Evolutionary conservation across 2,113 vertebrate genomes (phyloP).

Genomic region (Gobiocypris rarus): DNA sequence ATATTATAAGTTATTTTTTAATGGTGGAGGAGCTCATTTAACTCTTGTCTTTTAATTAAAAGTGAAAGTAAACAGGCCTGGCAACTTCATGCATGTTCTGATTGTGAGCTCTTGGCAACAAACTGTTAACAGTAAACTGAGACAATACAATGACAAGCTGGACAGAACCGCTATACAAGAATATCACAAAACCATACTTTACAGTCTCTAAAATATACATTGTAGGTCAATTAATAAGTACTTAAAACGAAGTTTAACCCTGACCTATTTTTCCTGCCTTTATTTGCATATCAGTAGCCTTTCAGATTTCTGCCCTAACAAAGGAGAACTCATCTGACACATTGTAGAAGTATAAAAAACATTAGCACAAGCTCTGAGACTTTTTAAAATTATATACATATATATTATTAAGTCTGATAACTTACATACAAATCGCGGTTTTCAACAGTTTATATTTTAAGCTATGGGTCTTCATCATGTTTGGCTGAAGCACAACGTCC

Average conservation of each 20-base stretch:
- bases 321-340: background rate
- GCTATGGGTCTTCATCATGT: constrained; percentile 45
- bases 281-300: constrained; percentile 15
- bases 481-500: constrained; percentile 62
- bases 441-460: constrained; percentile 26
- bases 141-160: constrained; percentile 16
- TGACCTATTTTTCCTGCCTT: background rate
- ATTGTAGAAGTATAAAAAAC: background rate
- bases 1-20: too few relatives aligned
- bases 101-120: background rate
- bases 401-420: background rate
- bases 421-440: constrained; percentile 25
- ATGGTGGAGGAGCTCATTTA: background rate
- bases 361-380: background rate
- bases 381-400: background rate
- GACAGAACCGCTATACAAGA: background rate
- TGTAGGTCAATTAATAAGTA: background rate
- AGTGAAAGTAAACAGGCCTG: constrained; percentile 4
- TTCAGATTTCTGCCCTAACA: constrained; percentile 19
- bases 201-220: background rate
- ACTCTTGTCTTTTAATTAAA: background rate
- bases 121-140: constrained; percentile 36
- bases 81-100: background rate
- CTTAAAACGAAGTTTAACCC: background rate
- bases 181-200: background rate